Evolutionary conservation across 1,140 invertebrate species (phyloP).

Genomic region (Drosophila ohnishii): DNA sequence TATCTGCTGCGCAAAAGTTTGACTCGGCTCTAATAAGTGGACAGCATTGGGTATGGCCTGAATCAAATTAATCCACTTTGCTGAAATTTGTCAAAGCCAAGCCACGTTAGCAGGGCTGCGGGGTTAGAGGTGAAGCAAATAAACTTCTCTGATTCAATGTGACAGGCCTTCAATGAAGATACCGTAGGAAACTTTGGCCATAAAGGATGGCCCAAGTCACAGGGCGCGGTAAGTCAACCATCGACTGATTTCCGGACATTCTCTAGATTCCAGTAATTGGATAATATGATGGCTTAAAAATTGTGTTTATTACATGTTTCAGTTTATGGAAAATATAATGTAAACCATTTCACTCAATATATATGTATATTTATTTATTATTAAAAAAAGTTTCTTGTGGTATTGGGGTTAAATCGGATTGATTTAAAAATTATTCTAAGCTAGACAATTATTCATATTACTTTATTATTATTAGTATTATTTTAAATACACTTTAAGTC

Average conservation of each 20-base stretch:
- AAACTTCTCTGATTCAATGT: conserved; percentile 51
- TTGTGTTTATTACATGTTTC: not conserved
- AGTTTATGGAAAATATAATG: not conserved
- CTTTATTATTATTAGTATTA: too few relatives aligned
- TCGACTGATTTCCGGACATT: not conserved
- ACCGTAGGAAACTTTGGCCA: conserved; percentile 25
- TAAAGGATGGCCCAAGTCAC: not conserved
- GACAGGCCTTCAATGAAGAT: conserved; percentile 23
- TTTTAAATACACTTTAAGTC: too few relatives aligned
- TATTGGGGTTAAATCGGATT: too few relatives aligned
- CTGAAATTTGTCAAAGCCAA: conserved; percentile 68
- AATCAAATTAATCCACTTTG: conserved; percentile 75
- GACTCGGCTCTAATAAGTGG: conserved; percentile 24
- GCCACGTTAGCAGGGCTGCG: not conserved
- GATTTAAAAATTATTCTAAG: too few relatives aligned
- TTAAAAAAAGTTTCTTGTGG: too few relatives aligned
- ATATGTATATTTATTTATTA: too few relatives aligned
- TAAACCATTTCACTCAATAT: not conserved
- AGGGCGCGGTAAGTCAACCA: conserved; percentile 2
- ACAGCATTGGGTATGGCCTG: conserved; percentile 29
- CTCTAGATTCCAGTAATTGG: not conserved
- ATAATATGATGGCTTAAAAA: not conserved
- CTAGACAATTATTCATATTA: too few relatives aligned
- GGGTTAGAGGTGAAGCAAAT: conserved; percentile 4
- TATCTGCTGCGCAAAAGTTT: conserved; percentile 54